Evolutionary conservation across 2,888 invertebrate species (phyloP).

Genomic region (Parapristionchus giblindavisi): DNA sequence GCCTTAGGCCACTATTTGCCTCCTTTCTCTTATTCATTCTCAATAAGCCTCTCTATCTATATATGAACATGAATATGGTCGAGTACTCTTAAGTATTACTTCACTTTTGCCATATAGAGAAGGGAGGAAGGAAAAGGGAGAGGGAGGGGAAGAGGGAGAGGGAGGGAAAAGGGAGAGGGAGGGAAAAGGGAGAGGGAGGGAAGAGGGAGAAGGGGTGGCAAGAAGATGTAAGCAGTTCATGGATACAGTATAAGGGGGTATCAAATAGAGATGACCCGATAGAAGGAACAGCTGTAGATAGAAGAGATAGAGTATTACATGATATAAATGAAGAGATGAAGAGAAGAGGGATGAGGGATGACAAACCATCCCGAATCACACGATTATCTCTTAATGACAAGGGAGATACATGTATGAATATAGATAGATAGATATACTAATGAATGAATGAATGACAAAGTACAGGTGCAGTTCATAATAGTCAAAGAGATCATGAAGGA

Average conservation of each 20-base stretch:
- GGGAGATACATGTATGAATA: neutral
- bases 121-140: slow-evolving; percentile 8
- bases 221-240: neutral
- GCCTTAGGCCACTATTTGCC: neutral
- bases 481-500: neutral
- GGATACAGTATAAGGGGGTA: neutral
- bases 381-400: slow-evolving; percentile 1
- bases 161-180: slow-evolving; percentile 1
- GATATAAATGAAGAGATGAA: neutral
- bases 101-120: too few relatives aligned
- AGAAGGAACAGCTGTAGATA: neutral
- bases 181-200: slow-evolving; percentile 19
- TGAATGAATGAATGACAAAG: neutral
- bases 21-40: slow-evolving; percentile 1
- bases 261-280: neutral
- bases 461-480: neutral
- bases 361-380: neutral
- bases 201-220: neutral
- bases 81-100: neutral
- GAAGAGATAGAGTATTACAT: slow-evolving; percentile 3
- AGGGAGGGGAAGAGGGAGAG: neutral
- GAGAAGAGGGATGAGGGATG: neutral
- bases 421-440: neutral
- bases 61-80: neutral
- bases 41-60: neutral